Conservation (phyloP, 2,113 vertebrate species). For the Xenus cinereus region DNA sequence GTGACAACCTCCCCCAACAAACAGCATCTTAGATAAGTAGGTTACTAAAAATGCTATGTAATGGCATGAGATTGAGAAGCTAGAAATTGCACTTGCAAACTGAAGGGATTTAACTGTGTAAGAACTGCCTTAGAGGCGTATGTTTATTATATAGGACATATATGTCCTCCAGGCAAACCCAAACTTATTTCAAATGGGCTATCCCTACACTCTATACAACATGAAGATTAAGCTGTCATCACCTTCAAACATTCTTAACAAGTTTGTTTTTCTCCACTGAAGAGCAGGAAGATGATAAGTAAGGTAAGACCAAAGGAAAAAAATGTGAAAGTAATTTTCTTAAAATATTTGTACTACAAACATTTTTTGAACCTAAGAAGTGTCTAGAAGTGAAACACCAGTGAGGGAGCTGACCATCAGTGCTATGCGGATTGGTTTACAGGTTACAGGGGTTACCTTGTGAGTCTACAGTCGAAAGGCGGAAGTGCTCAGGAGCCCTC, state of each 20-base stretch:
- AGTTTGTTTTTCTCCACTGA: not conserved
- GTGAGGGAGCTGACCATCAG: not conserved
- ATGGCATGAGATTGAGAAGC: not conserved
- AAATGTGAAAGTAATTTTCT: not conserved
- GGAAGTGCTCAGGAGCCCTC: not conserved
- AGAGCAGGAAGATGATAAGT: not conserved
- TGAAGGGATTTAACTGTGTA: not conserved
- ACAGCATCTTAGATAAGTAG: not conserved
- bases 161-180: not conserved
- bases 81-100: not conserved
- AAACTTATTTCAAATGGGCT: not conserved
- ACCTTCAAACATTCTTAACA: not conserved
- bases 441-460: not conserved
- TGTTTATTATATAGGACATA: slow-evolving; percentile 30
- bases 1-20: not conserved
- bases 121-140: not conserved
- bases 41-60: slow-evolving; percentile 12
- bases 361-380: not conserved
- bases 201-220: not conserved
- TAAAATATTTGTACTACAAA: not conserved
- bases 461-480: not conserved
- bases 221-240: not conserved
- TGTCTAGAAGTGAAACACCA: not conserved
- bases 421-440: not conserved
- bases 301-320: not conserved